Evolutionary conservation across 2,797 vertebrate genomes (phyloP).

Genomic region (Echiichthys vipera): DNA sequence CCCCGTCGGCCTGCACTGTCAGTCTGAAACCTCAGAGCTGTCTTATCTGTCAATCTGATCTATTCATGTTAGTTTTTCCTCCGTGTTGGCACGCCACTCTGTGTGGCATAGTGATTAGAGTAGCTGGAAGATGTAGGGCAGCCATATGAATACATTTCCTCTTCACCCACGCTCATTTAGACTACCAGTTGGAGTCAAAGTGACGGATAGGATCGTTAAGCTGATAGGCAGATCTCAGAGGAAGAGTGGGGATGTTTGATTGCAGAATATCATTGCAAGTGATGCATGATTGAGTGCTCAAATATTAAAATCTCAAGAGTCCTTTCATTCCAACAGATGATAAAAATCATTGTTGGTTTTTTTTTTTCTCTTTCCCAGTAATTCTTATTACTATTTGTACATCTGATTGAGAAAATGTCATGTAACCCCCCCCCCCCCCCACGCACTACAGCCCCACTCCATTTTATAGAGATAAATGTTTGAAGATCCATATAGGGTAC

Average conservation of each 20-base stretch:
- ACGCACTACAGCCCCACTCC: slow-evolving; percentile 15
- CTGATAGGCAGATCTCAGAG: slow-evolving; percentile 71
- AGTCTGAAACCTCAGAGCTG: slow-evolving; percentile 66
- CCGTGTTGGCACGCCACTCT: slow-evolving; percentile 65
- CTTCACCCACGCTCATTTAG: slow-evolving; percentile 67
- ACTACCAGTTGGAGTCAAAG: slow-evolving; percentile 65
- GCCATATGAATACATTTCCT: slow-evolving; percentile 75
- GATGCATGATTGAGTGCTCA: slow-evolving; percentile 68
- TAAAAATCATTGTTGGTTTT: slow-evolving; percentile 42
- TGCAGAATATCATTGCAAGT: slow-evolving; percentile 68
- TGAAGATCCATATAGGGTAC: slow-evolving; percentile 43
- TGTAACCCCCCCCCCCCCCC: slow-evolving; percentile 24
- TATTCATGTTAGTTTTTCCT: slow-evolving; percentile 71
- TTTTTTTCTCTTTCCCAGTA: slow-evolving; percentile 11
- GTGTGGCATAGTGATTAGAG: slow-evolving; percentile 75
- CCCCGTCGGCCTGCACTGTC: slow-evolving; percentile 55
- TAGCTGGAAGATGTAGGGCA: slow-evolving; percentile 79
- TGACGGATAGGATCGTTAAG: slow-evolving; percentile 73
- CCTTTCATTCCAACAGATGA: slow-evolving; percentile 52
- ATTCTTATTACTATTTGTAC: slow-evolving; percentile 43
- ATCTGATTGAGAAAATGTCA: slow-evolving; percentile 61
- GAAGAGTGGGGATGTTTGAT: slow-evolving; percentile 70
- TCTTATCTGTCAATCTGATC: slow-evolving; percentile 76
- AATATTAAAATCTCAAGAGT: slow-evolving; percentile 74
- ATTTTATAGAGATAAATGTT: slow-evolving; percentile 60